Base-by-base conservation (phyloP, 2,797 vertebrate species). In the Distichodus sexfasciatus region DNA sequence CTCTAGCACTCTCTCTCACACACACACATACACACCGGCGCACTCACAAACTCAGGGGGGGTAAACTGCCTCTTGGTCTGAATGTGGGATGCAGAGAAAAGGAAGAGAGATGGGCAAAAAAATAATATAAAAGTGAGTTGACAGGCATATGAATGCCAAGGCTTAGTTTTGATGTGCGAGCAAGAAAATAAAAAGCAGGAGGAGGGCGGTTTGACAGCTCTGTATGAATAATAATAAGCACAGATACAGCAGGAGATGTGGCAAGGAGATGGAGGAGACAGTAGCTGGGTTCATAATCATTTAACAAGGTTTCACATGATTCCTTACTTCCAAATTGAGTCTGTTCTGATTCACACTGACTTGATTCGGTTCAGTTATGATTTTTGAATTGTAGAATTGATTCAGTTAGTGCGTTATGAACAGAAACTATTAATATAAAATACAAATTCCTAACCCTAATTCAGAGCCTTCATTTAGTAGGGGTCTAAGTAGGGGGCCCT, bases 121-220 rank as follows among this genome's bases (percentile, higher is more conserved):
- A n/a, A n/a, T n/a, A n/a, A n/a, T n/a, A n/a, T n/a, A 73, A 74
- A 76, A 78, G 69, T 72, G 78, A 83, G 74, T 63, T 58, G 72
- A 85, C 69, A 71, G 55, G 55, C 50, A 38, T 58, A 21, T 76
- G 74, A 84, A 80, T 81, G 63, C 41, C 23, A 71, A 63, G 28
- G 67, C 9, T 62, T 67, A 73, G 73, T 66, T 70, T 77, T 69
- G 67, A 70, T 44, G 65, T 51, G 40, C 36, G 47, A 62, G 60
- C 57, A 4, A n/a, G 24, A 50, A 28, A 6, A n/a, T n/a, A n/a
- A n/a, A n/a, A n/a, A n/a, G n/a, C n/a, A n/a, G n/a, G n/a, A n/a
- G n/a, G n/a, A 43, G 29, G 14, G 24, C 48, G 29, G 38, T 23
- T 43, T 61, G 67, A 58, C 23, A 61, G 19, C 41, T 61, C 29